Percentiles rank a stretch among this genome's conserved stretches.
Evolutionary conservation across 2,113 vertebrate genomes (phyloP).

Genomic region (Leucoraja erinaceus): DNA sequence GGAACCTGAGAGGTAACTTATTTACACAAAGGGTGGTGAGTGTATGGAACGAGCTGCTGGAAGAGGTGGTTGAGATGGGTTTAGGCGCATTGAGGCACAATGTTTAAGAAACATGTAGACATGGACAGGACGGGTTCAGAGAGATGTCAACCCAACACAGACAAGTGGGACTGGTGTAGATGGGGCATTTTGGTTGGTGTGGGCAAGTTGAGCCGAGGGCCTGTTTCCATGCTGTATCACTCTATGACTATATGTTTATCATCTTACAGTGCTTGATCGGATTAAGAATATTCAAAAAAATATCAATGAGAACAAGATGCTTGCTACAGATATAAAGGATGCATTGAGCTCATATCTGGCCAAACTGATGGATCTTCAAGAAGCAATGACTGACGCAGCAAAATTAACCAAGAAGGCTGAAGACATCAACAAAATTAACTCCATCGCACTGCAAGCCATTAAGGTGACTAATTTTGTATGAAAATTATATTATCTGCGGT

Average conservation of each 20-base stretch:
- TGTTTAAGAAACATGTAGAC: too few species aligned
- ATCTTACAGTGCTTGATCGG: constrained; percentile 65
- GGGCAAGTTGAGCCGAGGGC: too few species aligned
- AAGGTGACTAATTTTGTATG: constrained; percentile 59
- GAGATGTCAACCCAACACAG: too few species aligned
- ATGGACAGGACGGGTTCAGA: too few species aligned
- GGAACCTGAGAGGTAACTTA: too few species aligned
- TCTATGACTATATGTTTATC: neutral
- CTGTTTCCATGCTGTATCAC: too few species aligned
- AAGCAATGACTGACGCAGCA: constrained; percentile 59
- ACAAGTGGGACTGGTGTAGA: too few species aligned
- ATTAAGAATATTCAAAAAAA: constrained; percentile 64
- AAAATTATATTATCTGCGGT: neutral
- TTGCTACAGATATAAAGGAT: constrained; percentile 58
- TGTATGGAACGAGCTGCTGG: too few species aligned
- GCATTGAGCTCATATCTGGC: constrained; percentile 64
- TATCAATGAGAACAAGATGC: constrained; percentile 57
- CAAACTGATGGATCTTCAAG: constrained; percentile 70
- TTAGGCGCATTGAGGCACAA: too few species aligned
- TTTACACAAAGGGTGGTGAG: too few species aligned
- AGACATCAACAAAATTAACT: constrained; percentile 67
- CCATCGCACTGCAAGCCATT: constrained; percentile 57
- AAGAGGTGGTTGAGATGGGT: too few species aligned
- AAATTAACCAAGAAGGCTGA: constrained; percentile 66
- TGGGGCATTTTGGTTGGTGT: too few species aligned